Evolutionary conservation across 2,797 vertebrate species (phyloP), one percentile per base, ranked within the genome.

Genomic region (Etheostoma nigrum): DNA sequence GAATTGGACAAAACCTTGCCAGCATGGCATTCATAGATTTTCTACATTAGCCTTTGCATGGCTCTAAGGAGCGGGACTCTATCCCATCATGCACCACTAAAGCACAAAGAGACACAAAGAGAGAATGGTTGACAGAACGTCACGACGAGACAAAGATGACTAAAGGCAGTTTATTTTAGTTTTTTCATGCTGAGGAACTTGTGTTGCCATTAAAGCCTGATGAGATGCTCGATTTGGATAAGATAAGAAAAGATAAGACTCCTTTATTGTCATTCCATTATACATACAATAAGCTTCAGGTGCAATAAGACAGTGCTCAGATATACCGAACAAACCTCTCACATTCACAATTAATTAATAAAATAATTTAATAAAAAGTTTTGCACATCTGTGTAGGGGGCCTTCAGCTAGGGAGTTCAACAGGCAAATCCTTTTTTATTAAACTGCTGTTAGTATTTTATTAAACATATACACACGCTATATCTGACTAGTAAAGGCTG

Each of bases 1-100:
- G 44, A 45, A 58, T 25, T 33, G 59, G 74, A 59, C 47, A 47
- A 74, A 69, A 67, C 57, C 44, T 54, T 7, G 33, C 36, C 47
- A 60, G 48, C 40, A 16, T 60, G 48, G 21, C n/a, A 13, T 33
- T 52, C 15, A 9, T 45, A 33, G 6, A 19, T 64, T 61, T 59
- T 30, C 6, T 30, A 6, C 45, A 6, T 30, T 3, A 45, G 19
- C 16, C 53, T 1, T 30, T 60, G 51, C 18, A 14, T 21, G 36
- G 7, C 15, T 12, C 8, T 10, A 1, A 55, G 0, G 14, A 13
- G 25, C 53, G 8, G 33, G 23, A 30, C 16, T 4, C 6, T 0
- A 13, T 60, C 55, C 42, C 57, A 67, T 55, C 48, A 55, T 54
- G 63, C 42, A 42, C 1, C 27, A 11, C n/a, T 4, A 8, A 10